Percentiles rank a stretch among this genome's conserved stretches.
phyloP scores from a whole-genome alignment of 2,888 invertebrate genomes.

The Ophion ellenae region DNA sequence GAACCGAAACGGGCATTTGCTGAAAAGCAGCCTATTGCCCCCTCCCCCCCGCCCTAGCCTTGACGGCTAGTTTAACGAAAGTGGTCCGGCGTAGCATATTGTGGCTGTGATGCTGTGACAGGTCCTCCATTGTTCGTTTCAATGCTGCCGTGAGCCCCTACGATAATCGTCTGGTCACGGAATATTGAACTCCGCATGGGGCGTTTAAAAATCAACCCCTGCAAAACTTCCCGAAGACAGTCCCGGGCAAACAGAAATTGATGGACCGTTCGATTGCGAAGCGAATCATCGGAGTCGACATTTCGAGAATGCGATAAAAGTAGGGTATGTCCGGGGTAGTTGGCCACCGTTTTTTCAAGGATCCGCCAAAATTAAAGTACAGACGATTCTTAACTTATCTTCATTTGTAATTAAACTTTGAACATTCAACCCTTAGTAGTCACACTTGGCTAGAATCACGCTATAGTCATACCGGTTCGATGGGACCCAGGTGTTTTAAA shows the following conservation, averaged over 20 bases:
- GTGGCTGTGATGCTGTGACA: constrained; percentile 53
- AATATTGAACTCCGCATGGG: constrained; percentile 74
- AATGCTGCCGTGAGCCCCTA: constrained; percentile 67
- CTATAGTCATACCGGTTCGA: too few species aligned
- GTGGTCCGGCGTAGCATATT: constrained; percentile 49
- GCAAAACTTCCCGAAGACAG: constrained; percentile 57
- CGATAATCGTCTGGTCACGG: constrained; percentile 73
- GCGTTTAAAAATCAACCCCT: constrained; percentile 28
- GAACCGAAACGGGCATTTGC: constrained; percentile 23
- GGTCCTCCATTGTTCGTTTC: constrained; percentile 69
- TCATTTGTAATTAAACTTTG: too few species aligned
- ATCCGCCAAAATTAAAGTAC: too few species aligned
- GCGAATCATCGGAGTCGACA: too few species aligned
- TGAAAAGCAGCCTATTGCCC: constrained; percentile 34
- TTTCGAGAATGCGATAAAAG: too few species aligned
- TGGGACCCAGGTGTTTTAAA: too few species aligned
- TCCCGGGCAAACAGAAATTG: neutral
- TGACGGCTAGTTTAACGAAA: constrained; percentile 27
- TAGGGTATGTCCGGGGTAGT: too few species aligned
- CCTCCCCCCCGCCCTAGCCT: neutral
- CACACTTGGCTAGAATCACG: too few species aligned
- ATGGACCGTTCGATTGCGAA: too few species aligned
- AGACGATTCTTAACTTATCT: too few species aligned
- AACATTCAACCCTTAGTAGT: too few species aligned
- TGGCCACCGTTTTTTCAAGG: too few species aligned